These are phyloP conservation scores for Aleadryas rufinucha DNA, from an alignment of 2,113 vertebrate genomes.

Conservation along the genomic window DNA sequence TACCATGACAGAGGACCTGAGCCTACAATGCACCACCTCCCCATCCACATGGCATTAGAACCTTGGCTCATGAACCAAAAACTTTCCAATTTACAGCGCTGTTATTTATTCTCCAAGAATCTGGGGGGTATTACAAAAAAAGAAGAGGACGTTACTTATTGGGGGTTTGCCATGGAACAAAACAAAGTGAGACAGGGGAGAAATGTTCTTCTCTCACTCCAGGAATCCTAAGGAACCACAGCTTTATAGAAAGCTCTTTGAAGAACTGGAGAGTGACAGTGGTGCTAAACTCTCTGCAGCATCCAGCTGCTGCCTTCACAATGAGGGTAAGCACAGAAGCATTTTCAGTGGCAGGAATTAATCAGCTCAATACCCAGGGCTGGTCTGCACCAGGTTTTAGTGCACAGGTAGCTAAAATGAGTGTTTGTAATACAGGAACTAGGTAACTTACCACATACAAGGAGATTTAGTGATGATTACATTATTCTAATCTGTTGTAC, in stretches of 20 bases:
- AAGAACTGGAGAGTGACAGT: background rate
- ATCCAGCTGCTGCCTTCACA: background rate
- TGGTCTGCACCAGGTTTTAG: background rate
- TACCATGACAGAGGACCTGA: fast-evolving
- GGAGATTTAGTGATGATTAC: background rate
- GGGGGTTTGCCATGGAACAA: background rate
- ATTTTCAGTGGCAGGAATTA: background rate
- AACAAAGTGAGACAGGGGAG: fast-evolving
- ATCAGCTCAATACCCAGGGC: background rate
- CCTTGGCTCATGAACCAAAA: fast-evolving
- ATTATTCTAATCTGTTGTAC: background rate
- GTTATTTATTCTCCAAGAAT: background rate
- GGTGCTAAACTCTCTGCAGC: background rate
- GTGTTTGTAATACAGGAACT: background rate
- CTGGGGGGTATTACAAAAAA: background rate
- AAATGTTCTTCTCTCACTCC: background rate
- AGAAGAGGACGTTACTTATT: background rate
- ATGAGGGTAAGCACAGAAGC: fast-evolving
- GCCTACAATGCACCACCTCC: background rate
- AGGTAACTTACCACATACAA: background rate
- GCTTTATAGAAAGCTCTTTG: background rate
- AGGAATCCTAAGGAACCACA: background rate
- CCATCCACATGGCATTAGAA: fast-evolving
- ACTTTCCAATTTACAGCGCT: background rate
- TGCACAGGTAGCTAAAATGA: background rate